Conservation (phyloP, 2,797 vertebrate species). For the Macropus fuliginosus region DNA sequence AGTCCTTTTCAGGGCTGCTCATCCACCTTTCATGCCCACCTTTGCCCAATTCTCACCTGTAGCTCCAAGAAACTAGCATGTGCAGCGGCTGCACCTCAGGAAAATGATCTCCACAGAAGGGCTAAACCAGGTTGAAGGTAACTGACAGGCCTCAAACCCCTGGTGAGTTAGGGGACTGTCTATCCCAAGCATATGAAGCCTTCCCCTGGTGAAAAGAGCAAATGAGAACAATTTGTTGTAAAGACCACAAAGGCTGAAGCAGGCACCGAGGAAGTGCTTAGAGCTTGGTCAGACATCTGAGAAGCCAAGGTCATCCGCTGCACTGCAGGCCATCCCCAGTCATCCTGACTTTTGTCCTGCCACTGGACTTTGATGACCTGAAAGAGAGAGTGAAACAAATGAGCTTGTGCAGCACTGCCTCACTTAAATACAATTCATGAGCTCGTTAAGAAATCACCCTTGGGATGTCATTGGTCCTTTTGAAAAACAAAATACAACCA, state of each 20-base stretch:
- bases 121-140: no score
- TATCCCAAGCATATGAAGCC: neutral
- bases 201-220: neutral
- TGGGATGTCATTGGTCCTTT: neutral
- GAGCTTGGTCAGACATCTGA: neutral
- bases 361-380: neutral
- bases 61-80: no score
- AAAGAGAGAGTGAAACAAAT: neutral
- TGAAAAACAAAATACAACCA: no score
- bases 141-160: neutral
- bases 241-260: neutral
- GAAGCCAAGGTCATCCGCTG: no score
- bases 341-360: neutral
- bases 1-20: no score
- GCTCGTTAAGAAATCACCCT: neutral
- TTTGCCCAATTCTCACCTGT: no score
- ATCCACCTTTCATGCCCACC: no score
- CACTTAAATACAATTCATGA: neutral
- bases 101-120: neutral
- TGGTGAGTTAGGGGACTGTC: no score
- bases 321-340: no score
- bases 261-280: neutral
- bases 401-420: neutral
- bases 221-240: neutral
- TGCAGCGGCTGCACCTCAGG: no score